Percentiles rank a stretch among this genome's conserved stretches.
phyloP scores from a whole-genome alignment of 37 sponge, comb jelly and placozoan species.

The Lycopodina hypogea region DNA sequence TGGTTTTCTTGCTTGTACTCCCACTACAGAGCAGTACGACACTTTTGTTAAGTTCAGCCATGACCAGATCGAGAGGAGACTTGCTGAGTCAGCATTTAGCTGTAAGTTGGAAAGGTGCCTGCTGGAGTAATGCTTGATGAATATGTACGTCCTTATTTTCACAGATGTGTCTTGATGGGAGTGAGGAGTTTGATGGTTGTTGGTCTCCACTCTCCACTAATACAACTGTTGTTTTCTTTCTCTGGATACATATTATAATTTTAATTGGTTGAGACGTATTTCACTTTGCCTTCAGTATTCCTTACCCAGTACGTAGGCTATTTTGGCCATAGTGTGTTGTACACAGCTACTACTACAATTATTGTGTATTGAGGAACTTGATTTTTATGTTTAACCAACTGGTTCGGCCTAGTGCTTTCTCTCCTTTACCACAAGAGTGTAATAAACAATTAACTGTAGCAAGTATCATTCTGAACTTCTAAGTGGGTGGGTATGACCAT shows the following conservation, averaged over 20 bases:
- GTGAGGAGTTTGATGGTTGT: background rate
- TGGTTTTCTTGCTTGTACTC: background rate
- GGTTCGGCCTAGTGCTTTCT: too few species aligned
- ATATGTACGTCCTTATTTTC: background rate
- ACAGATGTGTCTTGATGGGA: conserved; percentile 57
- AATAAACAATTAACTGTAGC: too few species aligned
- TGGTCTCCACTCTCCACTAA: background rate
- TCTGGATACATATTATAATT: conserved; percentile 1
- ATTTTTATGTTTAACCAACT: too few species aligned
- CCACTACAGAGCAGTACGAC: conserved; percentile 85
- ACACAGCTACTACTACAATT: too few species aligned
- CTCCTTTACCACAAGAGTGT: too few species aligned
- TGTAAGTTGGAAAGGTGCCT: conserved; percentile 51
- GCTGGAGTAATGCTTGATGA: background rate
- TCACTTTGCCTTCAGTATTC: too few species aligned
- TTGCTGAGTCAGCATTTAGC: conserved; percentile 72
- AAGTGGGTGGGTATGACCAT: too few species aligned
- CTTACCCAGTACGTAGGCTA: too few species aligned
- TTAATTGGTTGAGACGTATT: background rate
- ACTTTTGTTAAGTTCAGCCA: conserved; percentile 93
- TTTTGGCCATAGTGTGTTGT: too few species aligned
- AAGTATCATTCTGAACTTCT: too few species aligned
- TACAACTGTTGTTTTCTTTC: background rate
- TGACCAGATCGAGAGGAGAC: conserved; percentile 83
- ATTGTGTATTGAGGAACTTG: too few species aligned